Percentiles rank a stretch among this genome's conserved stretches.
Evolutionary conservation across 2,888 invertebrate species (phyloP).

Genomic region (Desoria tigrina): DNA sequence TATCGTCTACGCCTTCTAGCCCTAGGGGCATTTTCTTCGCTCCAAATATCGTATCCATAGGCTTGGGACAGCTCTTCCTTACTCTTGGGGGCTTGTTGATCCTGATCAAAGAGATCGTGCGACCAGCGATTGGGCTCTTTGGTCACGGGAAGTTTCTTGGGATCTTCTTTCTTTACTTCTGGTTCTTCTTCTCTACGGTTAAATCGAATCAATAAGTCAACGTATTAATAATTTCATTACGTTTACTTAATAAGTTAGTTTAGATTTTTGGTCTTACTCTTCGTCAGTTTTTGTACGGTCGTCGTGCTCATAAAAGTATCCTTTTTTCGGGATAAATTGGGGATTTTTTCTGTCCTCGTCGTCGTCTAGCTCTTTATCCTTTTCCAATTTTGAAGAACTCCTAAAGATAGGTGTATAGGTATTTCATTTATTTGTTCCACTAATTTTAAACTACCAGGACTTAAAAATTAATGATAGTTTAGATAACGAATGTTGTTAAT

Average conservation of each 20-base stretch:
- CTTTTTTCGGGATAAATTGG: slow-evolving; percentile 93
- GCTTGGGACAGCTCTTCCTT: slow-evolving; percentile 78
- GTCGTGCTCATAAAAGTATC: slow-evolving; percentile 96
- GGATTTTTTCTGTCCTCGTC: slow-evolving; percentile 95
- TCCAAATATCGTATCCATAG: slow-evolving; percentile 93
- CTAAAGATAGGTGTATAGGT: too few relatives aligned
- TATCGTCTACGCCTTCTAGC: slow-evolving; percentile 82
- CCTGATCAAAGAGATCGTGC: slow-evolving; percentile 82
- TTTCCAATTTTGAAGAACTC: slow-evolving; percentile 7
- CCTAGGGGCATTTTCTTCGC: slow-evolving; percentile 86
- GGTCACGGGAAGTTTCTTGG: slow-evolving; percentile 61
- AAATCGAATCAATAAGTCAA: background rate
- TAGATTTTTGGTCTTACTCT: slow-evolving; percentile 58
- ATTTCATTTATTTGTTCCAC: too few relatives aligned
- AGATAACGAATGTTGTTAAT: too few relatives aligned
- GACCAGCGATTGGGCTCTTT: slow-evolving; percentile 72
- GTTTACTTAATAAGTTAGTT: slow-evolving; percentile 4
- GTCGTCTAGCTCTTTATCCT: slow-evolving; percentile 76
- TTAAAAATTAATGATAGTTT: too few relatives aligned
- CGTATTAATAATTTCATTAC: background rate
- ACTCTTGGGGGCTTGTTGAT: slow-evolving; percentile 79
- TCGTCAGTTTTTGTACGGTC: slow-evolving; percentile 75
- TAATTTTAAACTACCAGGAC: too few relatives aligned
- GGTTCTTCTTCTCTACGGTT: slow-evolving; percentile 37
- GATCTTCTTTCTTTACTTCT: slow-evolving; percentile 54